Conservation (phyloP, 2,888 invertebrate species). For the Idaea straminata region DNA sequence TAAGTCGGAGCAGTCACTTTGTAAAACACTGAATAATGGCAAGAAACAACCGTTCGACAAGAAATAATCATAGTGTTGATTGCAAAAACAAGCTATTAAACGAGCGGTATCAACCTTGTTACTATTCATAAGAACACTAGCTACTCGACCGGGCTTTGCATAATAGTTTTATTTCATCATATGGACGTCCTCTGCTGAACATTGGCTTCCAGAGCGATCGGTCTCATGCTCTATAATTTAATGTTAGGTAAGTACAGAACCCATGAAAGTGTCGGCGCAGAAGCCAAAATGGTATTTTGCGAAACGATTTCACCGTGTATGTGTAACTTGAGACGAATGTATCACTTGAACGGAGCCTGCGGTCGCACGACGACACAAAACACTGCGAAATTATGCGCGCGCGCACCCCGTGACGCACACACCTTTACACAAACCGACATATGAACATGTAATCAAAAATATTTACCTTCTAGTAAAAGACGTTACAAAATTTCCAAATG, state of each 20-base stretch:
- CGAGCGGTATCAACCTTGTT: slow-evolving; percentile 51
- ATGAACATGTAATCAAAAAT: slow-evolving; percentile 8
- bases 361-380: slow-evolving; percentile 56
- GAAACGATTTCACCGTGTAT: slow-evolving; percentile 54
- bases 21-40: slow-evolving; percentile 67
- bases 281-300: slow-evolving; percentile 47
- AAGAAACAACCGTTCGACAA: slow-evolving; percentile 70
- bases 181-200: too few species aligned
- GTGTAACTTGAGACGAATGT: slow-evolving; percentile 46
- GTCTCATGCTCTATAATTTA: too few species aligned
- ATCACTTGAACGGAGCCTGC: slow-evolving; percentile 54
- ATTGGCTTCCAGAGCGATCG: too few species aligned
- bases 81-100: slow-evolving; percentile 70
- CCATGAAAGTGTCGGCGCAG: slow-evolving; percentile 36
- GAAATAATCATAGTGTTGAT: slow-evolving; percentile 70
- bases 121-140: slow-evolving; percentile 72
- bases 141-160: slow-evolving; percentile 32
- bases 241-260: slow-evolving; percentile 18
- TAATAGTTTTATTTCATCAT: background rate
- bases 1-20: slow-evolving; percentile 57
- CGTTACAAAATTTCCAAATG: too few species aligned
- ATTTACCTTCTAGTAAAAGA: background rate
- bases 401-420: slow-evolving; percentile 45
- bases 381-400: slow-evolving; percentile 57
- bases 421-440: slow-evolving; percentile 16